Evolutionary conservation across 1,140 invertebrate species (phyloP).

Genomic region (Pemphigus obesinymphae): DNA sequence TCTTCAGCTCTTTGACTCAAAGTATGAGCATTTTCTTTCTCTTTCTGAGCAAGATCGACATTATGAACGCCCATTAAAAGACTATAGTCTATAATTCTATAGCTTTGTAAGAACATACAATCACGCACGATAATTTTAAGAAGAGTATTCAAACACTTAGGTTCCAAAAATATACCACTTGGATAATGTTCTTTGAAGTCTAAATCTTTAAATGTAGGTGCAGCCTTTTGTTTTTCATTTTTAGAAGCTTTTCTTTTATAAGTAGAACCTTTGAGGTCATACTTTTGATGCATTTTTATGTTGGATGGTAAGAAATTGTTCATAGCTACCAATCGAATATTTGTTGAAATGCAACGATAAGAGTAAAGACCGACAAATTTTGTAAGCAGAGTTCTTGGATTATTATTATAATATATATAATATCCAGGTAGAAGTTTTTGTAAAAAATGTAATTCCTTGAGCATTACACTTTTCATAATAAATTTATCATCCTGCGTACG

Average conservation of each 20-base stretch:
- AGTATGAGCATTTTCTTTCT: constrained; percentile 61
- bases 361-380: constrained; percentile 99
- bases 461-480: constrained; percentile 99
- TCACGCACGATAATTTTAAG: constrained; percentile 94
- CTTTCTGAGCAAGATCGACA: constrained; percentile 76
- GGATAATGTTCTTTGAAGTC: constrained; percentile 94
- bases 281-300: constrained; percentile 96
- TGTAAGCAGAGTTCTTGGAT: constrained; percentile 94
- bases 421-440: constrained; percentile 96
- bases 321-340: constrained; percentile 97
- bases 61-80: constrained; percentile 93
- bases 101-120: constrained; percentile 91
- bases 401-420: constrained; percentile 94
- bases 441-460: constrained; percentile 99
- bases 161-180: constrained; percentile 88
- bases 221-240: constrained; percentile 79
- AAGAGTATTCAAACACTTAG: constrained; percentile 87
- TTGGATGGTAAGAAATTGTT: constrained; percentile 97
- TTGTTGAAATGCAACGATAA: constrained; percentile 98
- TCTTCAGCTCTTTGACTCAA: constrained; percentile 67
- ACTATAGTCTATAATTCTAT: constrained; percentile 99
- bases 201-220: constrained; percentile 94
- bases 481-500: constrained; percentile 98
- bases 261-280: constrained; percentile 98
- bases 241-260: constrained; percentile 96